Conservation (phyloP, 2,888 invertebrate genomes). For the Tenthredo livida region DNA sequence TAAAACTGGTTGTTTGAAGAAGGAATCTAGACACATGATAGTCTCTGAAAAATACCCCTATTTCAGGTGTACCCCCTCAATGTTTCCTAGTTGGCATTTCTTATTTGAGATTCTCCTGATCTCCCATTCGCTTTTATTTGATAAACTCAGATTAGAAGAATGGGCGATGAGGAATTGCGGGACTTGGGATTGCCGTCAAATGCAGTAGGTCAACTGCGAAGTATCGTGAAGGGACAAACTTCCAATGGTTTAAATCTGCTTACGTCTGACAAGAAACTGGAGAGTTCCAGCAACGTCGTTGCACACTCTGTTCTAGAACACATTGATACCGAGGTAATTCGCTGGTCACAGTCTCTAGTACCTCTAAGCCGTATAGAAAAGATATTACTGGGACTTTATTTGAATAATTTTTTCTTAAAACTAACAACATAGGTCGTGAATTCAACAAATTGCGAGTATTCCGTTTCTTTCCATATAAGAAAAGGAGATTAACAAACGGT, state of each 20-base stretch:
- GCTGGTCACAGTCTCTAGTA: constrained; percentile 24
- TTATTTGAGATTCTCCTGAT: constrained; percentile 1
- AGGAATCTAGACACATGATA: background rate
- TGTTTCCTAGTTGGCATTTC: background rate
- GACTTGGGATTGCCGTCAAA: constrained; percentile 80
- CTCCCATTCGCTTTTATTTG: constrained; percentile 28
- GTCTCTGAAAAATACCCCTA: background rate
- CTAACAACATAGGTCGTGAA: background rate
- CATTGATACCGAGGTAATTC: constrained; percentile 71
- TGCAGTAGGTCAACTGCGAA: constrained; percentile 81
- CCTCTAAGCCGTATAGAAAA: constrained; percentile 6
- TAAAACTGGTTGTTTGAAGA: background rate
- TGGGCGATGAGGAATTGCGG: constrained; percentile 83
- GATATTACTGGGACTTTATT: constrained; percentile 3
- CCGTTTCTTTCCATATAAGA: background rate
- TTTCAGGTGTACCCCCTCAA: background rate
- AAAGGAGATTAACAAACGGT: background rate
- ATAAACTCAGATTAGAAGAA: constrained; percentile 80
- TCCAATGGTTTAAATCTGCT: constrained; percentile 73
- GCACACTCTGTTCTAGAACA: constrained; percentile 65
- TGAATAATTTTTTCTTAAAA: background rate
- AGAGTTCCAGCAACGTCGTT: constrained; percentile 65
- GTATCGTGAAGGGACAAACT: constrained; percentile 80
- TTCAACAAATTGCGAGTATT: background rate
- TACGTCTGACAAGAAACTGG: constrained; percentile 69